These are phyloP conservation scores for Drosophila pullipes DNA, from an alignment of 2,888 invertebrate species.

Conservation along the genomic window DNA sequence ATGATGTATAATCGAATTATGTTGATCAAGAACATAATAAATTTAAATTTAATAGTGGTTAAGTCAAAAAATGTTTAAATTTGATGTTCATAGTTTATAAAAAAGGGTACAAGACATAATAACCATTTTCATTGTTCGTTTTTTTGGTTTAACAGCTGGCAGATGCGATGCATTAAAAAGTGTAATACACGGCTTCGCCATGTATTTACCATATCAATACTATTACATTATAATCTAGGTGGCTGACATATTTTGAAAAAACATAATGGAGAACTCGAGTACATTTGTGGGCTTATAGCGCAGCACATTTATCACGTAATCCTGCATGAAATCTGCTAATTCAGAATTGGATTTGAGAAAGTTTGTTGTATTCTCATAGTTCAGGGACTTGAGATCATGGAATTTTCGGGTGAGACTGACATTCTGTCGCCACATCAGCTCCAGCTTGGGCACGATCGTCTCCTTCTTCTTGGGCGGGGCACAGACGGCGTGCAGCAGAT, in stretches of 20 bases:
- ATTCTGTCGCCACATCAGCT: constrained; percentile 78
- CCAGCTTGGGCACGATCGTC: constrained; percentile 68
- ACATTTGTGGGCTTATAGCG: constrained; percentile 80
- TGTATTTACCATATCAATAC: not conserved
- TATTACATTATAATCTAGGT: not conserved
- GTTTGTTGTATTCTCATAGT: constrained; percentile 67
- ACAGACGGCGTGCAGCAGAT: constrained; percentile 77
- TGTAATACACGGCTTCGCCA: not conserved
- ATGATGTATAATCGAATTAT: not conserved
- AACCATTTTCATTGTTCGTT: not conserved
- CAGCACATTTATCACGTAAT: constrained; percentile 77
- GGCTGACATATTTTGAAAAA: constrained; percentile 73
- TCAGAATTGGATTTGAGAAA: constrained; percentile 76
- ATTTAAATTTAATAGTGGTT: not conserved
- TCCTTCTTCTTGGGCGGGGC: constrained; percentile 57
- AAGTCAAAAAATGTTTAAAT: not conserved
- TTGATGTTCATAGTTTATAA: not conserved
- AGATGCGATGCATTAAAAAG: not conserved
- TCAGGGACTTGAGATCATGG: constrained; percentile 66
- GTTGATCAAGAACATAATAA: not conserved
- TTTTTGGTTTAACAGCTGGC: not conserved
- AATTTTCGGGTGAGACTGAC: constrained; percentile 58
- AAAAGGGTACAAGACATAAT: not conserved
- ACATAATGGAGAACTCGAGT: constrained; percentile 78
- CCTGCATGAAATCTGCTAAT: constrained; percentile 77